These are phyloP conservation scores for Spea multiplicata DNA, from an alignment of 2,113 vertebrate genomes.

Conservation along the genomic window DNA sequence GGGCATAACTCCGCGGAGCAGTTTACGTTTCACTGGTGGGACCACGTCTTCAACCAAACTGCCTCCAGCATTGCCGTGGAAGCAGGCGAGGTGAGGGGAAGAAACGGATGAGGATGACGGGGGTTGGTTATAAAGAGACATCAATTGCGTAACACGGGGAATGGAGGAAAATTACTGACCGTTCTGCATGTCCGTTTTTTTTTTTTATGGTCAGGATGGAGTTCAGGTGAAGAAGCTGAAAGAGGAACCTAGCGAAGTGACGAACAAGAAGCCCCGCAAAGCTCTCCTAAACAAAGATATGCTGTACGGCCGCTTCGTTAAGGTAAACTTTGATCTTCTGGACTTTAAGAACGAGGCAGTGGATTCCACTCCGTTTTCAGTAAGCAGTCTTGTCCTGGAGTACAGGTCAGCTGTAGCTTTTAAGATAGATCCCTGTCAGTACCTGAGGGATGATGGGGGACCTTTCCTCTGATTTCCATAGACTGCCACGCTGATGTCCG, in stretches of 20 bases:
- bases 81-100: conserved; percentile 62
- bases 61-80: conserved; percentile 81
- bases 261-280: conserved; percentile 69
- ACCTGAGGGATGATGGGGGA: too few species aligned
- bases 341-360: not conserved
- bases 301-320: conserved; percentile 87
- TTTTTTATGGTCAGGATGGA: conserved; percentile 66
- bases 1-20: conserved; percentile 83
- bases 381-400: too few species aligned
- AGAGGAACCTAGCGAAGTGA: conserved; percentile 59
- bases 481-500: conserved; percentile 75
- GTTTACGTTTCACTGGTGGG: conserved; percentile 95
- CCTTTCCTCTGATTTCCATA: conserved; percentile 46
- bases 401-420: not conserved
- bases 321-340: conserved; percentile 64
- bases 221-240: conserved; percentile 66
- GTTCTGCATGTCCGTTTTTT: too few species aligned
- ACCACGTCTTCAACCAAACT: conserved; percentile 87
- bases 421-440: not conserved
- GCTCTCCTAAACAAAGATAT: conserved; percentile 52
- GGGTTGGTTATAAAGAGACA: too few species aligned
- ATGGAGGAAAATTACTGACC: too few species aligned
- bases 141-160: too few species aligned
- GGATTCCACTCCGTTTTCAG: not conserved
- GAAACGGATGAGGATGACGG: not conserved